Percentiles rank a stretch among this genome's conserved stretches.
Conservation (phyloP, 2,797 vertebrate genomes). For the Onychomys arenicola region DNA sequence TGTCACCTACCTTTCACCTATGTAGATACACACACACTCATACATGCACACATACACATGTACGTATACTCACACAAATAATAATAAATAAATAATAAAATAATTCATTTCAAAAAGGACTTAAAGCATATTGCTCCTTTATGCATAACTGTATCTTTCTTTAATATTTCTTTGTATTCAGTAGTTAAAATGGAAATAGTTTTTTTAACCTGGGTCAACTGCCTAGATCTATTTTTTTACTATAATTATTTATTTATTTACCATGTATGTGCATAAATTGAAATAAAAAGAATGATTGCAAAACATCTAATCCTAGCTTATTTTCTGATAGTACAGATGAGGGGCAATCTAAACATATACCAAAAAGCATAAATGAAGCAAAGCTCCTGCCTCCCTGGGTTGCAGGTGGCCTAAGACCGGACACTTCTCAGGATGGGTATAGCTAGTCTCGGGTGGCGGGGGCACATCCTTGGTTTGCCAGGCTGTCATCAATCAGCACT, state of each 20-base stretch:
- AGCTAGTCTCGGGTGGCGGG: not conserved
- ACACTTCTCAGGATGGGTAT: not conserved
- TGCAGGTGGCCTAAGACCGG: not conserved
- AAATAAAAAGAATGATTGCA: not conserved
- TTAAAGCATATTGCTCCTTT: not conserved
- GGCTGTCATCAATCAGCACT: not conserved
- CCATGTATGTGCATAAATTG: not conserved
- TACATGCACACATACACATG: not conserved
- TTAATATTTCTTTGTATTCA: not conserved
- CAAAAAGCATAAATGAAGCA: not conserved
- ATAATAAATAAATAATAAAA: not conserved
- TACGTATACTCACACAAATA: not conserved
- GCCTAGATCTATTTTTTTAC: not conserved
- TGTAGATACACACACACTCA: not conserved
- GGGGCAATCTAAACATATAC: not conserved
- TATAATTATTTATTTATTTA: not conserved
- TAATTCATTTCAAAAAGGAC: not conserved
- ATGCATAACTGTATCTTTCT: not conserved
- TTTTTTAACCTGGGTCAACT: not conserved
- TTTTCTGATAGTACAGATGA: not conserved
- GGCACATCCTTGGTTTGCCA: not conserved
- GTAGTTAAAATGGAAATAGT: not conserved
- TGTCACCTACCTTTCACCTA: not conserved
- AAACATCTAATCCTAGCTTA: not conserved
- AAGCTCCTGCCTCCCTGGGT: not conserved